phyloP scores from a whole-genome alignment of 2,888 invertebrate species.

The Ophion slaviceki region DNA sequence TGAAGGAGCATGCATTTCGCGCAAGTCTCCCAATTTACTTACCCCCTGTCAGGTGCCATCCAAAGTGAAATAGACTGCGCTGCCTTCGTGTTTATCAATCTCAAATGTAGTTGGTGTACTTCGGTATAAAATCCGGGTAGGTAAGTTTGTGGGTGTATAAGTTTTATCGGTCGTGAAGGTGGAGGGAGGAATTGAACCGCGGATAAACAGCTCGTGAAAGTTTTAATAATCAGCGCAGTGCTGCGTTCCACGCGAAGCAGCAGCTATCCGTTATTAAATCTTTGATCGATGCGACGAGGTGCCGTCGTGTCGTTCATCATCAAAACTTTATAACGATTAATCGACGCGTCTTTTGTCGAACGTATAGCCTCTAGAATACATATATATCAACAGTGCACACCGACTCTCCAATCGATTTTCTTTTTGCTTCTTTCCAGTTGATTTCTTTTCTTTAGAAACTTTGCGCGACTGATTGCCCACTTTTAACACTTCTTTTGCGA shows the following conservation, averaged over 20 bases:
- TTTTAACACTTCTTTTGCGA: slow-evolving; percentile 13
- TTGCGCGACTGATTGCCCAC: slow-evolving; percentile 27
- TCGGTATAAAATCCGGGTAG: background rate
- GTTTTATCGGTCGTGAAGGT: background rate
- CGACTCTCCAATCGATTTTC: slow-evolving; percentile 22
- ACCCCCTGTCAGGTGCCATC: background rate
- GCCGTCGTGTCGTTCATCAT: slow-evolving; percentile 31
- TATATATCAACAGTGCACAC: slow-evolving; percentile 5
- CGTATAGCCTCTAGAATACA: slow-evolving; percentile 17
- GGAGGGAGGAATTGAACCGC: slow-evolving; percentile 5
- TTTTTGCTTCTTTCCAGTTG: slow-evolving; percentile 26
- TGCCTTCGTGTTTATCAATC: background rate
- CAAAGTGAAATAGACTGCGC: background rate
- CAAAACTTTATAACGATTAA: slow-evolving; percentile 44
- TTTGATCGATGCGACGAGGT: slow-evolving; percentile 39
- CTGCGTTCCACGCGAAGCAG: background rate
- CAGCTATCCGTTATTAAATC: slow-evolving; percentile 44
- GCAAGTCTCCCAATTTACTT: background rate
- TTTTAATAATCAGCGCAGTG: slow-evolving; percentile 26
- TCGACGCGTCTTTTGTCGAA: slow-evolving; percentile 26
- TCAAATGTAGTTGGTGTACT: background rate
- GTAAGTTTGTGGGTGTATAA: slow-evolving; percentile 4
- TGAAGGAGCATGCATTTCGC: background rate
- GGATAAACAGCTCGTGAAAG: slow-evolving; percentile 19
- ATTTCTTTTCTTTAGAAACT: slow-evolving; percentile 46